phyloP scores from a whole-genome alignment of 2,888 invertebrate genomes.

The Phlogophora meticulosa region DNA sequence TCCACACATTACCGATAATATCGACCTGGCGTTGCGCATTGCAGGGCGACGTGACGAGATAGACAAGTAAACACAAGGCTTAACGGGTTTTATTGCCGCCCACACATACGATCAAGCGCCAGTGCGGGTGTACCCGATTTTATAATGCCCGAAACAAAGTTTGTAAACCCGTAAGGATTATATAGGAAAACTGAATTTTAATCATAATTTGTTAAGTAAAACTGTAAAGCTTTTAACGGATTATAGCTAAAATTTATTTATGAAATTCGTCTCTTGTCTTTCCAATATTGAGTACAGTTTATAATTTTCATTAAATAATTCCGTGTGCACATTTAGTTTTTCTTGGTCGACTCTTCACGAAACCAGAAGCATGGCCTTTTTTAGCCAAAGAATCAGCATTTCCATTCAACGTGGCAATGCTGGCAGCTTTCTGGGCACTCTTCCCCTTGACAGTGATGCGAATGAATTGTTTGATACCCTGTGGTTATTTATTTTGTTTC shows the following conservation, averaged over 20 bases:
- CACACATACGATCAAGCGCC: conserved; percentile 2
- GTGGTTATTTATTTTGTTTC: no score
- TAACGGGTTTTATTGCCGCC: not conserved
- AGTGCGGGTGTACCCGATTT: not conserved
- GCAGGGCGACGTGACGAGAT: conserved; percentile 49
- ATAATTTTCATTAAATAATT: no score
- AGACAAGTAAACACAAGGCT: conserved; percentile 30
- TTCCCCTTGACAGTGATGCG: no score
- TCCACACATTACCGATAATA: conserved; percentile 21
- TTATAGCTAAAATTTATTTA: conserved; percentile 12
- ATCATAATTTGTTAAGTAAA: not conserved
- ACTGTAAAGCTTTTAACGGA: conserved; percentile 15
- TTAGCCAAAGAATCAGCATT: no score
- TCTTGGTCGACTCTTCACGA: no score
- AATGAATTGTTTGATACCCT: no score
- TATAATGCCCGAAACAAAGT: conserved; percentile 6
- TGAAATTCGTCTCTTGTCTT: not conserved
- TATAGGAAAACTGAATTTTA: conserved; percentile 18
- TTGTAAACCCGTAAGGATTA: not conserved
- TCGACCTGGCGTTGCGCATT: conserved; percentile 45
- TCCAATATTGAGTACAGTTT: no score
- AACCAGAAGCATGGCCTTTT: no score
- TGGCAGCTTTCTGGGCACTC: no score
- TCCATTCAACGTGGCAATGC: no score
- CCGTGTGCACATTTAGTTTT: no score